Evolutionary conservation across 2,797 vertebrate genomes (phyloP).

Genomic region (Crax fasciolata): DNA sequence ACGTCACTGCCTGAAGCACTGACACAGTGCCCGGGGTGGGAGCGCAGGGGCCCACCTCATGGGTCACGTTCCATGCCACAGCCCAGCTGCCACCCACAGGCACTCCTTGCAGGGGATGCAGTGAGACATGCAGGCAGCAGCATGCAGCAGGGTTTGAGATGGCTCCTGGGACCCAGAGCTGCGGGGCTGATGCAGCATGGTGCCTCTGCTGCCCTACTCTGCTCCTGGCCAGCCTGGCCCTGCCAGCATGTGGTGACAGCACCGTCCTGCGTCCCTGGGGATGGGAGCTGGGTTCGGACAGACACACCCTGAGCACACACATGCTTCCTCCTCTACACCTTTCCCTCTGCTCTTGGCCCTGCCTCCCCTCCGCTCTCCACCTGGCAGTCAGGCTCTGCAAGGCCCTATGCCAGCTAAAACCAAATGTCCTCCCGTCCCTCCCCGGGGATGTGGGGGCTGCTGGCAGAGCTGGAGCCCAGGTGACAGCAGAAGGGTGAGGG

Average conservation of each 20-base stretch:
- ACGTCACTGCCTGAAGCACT: fast-evolving
- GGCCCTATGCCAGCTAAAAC: neutral
- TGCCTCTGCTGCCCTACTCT: neutral
- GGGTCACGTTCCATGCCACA: neutral
- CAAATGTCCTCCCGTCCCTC: neutral
- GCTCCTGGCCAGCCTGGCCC: fast-evolving
- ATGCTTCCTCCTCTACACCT: neutral
- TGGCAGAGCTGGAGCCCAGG: neutral
- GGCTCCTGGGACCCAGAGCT: neutral
- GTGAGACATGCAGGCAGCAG: neutral
- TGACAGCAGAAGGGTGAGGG: too few species aligned
- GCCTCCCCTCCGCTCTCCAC: fast-evolving
- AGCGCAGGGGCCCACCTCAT: neutral
- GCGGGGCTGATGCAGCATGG: neutral
- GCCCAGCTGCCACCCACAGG: neutral
- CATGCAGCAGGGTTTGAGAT: neutral
- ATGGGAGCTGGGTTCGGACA: neutral
- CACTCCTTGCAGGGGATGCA: too few species aligned
- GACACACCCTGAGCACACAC: neutral
- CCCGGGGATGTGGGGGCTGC: fast-evolving
- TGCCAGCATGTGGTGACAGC: neutral
- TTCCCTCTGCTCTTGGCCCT: neutral
- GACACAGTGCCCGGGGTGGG: neutral
- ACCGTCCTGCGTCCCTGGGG: neutral
- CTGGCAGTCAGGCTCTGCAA: neutral